phyloP scores from a whole-genome alignment of 1,140 invertebrate species.

The Bombus breviceps region DNA sequence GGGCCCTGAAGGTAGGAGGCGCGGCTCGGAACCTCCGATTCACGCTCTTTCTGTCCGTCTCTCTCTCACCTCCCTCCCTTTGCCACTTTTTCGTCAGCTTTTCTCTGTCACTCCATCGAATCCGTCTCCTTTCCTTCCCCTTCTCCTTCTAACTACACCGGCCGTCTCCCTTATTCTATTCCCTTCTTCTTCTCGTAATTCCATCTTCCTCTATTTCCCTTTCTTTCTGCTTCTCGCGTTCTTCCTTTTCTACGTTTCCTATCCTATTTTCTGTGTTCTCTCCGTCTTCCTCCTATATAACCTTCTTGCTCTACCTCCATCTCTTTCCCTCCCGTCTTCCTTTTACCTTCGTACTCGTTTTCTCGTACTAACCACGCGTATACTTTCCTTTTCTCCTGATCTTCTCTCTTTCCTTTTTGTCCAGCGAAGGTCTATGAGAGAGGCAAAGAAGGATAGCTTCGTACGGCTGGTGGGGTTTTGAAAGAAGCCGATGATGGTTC shows the following conservation, averaged over 20 bases:
- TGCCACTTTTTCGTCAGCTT: slow-evolving; percentile 43
- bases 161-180: neutral
- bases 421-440: slow-evolving; percentile 56
- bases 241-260: slow-evolving; percentile 27
- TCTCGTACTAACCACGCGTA: slow-evolving; percentile 26
- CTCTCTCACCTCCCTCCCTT: slow-evolving; percentile 41
- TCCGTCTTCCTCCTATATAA: slow-evolving; percentile 1
- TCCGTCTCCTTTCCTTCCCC: slow-evolving; percentile 4
- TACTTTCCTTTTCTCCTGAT: slow-evolving; percentile 48
- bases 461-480: slow-evolving; percentile 50
- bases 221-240: neutral
- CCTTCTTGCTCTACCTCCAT: neutral
- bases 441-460: slow-evolving; percentile 48
- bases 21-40: slow-evolving; percentile 59
- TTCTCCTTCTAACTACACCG: neutral
- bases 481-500: slow-evolving; percentile 58
- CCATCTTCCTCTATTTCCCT: neutral
- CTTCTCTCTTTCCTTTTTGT: slow-evolving; percentile 41
- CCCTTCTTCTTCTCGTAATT: neutral
- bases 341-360: slow-evolving; percentile 21
- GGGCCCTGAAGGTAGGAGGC: slow-evolving; percentile 64
- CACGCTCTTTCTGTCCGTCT: slow-evolving; percentile 45
- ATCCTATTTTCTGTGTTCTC: slow-evolving; percentile 28
- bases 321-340: neutral
- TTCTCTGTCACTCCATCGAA: neutral